Conservation (phyloP, 2,888 invertebrate genomes). For the Fabriciana adippe region DNA sequence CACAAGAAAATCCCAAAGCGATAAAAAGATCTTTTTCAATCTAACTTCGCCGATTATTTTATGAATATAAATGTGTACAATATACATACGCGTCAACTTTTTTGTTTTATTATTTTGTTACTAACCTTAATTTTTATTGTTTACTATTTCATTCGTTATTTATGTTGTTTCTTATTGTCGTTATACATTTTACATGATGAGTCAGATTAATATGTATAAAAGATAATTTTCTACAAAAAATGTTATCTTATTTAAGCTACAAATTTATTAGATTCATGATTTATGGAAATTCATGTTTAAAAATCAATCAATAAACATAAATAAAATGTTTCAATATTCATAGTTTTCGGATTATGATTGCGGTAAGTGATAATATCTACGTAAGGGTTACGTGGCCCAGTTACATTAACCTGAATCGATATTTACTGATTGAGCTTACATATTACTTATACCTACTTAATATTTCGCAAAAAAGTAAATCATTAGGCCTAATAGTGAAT, state of each 20-base stretch:
- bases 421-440: constrained; percentile 16
- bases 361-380: constrained; percentile 6
- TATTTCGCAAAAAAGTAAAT: too few relatives aligned
- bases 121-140: neutral
- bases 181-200: too few relatives aligned
- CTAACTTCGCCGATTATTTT: constrained; percentile 8
- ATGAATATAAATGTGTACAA: neutral
- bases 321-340: too few relatives aligned
- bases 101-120: neutral
- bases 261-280: too few relatives aligned
- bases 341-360: neutral
- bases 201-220: too few relatives aligned
- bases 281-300: too few relatives aligned
- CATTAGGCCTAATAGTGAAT: too few relatives aligned
- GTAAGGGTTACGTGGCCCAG: constrained; percentile 7
- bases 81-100: neutral
- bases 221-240: too few relatives aligned
- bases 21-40: constrained; percentile 17
- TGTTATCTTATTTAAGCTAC: too few relatives aligned
- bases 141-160: neutral
- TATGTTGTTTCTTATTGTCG: too few relatives aligned
- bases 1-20: neutral
- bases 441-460: too few relatives aligned
- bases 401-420: constrained; percentile 18
- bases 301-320: too few relatives aligned